phyloP scores from a whole-genome alignment of 2,797 vertebrate species.

The Sphenopsis melanotis region DNA sequence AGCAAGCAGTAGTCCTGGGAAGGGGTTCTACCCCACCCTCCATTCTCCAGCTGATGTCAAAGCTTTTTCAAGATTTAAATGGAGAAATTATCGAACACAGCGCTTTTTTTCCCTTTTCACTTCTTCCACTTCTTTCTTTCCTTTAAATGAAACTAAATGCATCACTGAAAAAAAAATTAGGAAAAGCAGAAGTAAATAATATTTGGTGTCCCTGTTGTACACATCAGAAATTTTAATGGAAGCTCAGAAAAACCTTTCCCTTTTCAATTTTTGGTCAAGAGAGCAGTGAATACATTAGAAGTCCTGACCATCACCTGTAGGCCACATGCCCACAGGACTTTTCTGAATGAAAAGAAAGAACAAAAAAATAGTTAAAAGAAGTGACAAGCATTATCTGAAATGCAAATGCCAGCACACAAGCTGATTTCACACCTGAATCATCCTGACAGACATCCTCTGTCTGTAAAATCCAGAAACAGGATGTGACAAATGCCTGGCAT shows the following conservation, averaged over 20 bases:
- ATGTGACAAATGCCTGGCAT: background rate
- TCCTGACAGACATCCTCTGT: background rate
- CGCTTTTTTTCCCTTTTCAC: background rate
- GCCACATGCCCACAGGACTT: background rate
- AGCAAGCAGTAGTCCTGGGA: conserved; percentile 13
- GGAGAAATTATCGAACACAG: background rate
- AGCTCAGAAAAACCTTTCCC: background rate
- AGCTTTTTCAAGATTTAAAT: background rate
- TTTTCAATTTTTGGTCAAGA: background rate
- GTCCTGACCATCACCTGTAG: background rate
- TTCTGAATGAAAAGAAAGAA: background rate
- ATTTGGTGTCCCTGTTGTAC: background rate
- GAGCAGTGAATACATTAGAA: background rate
- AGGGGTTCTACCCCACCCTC: background rate
- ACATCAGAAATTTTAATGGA: background rate
- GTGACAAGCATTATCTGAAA: background rate
- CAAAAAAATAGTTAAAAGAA: background rate
- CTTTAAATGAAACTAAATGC: background rate
- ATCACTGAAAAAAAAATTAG: background rate
- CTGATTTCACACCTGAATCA: background rate
- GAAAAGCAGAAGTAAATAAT: background rate
- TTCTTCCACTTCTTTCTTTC: background rate
- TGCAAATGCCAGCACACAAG: background rate
- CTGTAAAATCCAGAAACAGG: background rate
- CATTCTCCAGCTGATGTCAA: background rate